Conservation (phyloP, 35 echinoderm and acorn worm species). For the Anneissia japonica region DNA sequence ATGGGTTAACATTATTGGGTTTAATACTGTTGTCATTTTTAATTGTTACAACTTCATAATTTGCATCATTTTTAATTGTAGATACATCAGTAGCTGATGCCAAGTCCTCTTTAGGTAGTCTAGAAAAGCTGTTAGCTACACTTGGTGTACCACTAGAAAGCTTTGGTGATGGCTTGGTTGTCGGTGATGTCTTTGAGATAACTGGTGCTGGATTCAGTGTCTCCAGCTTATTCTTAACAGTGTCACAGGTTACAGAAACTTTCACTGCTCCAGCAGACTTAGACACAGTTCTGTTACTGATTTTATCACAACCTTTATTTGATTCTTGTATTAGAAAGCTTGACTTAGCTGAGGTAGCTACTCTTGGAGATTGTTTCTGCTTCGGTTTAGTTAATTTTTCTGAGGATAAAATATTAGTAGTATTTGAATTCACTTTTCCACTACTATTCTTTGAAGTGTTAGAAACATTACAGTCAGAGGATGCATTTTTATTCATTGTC, state of each 20-base stretch:
- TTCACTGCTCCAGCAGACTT: neutral
- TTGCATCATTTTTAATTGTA: neutral
- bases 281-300: neutral
- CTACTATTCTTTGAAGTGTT: neutral
- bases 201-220: neutral
- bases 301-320: neutral
- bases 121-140: neutral
- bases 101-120: neutral
- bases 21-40: neutral
- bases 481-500: neutral
- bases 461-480: neutral
- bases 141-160: neutral
- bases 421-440: neutral
- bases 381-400: neutral
- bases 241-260: neutral
- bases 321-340: neutral
- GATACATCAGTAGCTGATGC: neutral
- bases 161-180: neutral
- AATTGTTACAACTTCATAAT: neutral
- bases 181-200: neutral
- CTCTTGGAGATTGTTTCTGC: neutral
- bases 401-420: neutral
- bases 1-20: neutral
- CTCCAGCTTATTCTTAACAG: neutral
- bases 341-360: neutral